phyloP scores from a whole-genome alignment of 2,888 invertebrate genomes.

The Dynastes grantii region DNA sequence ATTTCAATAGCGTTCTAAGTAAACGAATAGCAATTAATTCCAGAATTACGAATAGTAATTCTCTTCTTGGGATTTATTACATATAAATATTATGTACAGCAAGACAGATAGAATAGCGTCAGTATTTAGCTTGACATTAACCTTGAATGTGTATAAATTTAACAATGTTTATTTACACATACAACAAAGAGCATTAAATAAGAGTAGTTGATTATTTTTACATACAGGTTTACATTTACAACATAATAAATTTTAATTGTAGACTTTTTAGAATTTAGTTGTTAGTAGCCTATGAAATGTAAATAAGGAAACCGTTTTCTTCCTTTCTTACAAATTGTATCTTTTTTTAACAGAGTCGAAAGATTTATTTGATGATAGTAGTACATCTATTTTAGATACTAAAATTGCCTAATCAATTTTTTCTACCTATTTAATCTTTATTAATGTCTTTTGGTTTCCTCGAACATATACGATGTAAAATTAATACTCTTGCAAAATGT shows the following conservation, averaged over 20 bases:
- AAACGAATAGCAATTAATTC: neutral
- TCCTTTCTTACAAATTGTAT: neutral
- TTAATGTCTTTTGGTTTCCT: too few relatives aligned
- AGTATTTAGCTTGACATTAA: constrained; percentile 19
- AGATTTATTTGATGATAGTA: neutral
- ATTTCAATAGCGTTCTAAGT: neutral
- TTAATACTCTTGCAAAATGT: too few relatives aligned
- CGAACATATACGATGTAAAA: too few relatives aligned
- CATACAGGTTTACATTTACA: neutral
- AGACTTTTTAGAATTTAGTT: neutral
- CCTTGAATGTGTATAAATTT: constrained; percentile 30
- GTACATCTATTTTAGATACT: neutral
- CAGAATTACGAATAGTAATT: neutral
- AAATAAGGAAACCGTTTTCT: neutral
- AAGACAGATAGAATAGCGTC: neutral
- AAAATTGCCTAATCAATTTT: too few relatives aligned
- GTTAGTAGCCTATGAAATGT: neutral
- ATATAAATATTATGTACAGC: constrained; percentile 13
- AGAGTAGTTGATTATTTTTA: neutral
- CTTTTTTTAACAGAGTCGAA: neutral
- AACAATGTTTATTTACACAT: neutral
- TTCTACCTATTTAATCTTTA: too few relatives aligned
- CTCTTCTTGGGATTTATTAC: neutral
- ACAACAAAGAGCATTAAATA: constrained; percentile 5
- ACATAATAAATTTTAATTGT: neutral